Evolutionary conservation across 2,888 invertebrate genomes (phyloP).

Genomic region (Microctonus hyperodae): DNA sequence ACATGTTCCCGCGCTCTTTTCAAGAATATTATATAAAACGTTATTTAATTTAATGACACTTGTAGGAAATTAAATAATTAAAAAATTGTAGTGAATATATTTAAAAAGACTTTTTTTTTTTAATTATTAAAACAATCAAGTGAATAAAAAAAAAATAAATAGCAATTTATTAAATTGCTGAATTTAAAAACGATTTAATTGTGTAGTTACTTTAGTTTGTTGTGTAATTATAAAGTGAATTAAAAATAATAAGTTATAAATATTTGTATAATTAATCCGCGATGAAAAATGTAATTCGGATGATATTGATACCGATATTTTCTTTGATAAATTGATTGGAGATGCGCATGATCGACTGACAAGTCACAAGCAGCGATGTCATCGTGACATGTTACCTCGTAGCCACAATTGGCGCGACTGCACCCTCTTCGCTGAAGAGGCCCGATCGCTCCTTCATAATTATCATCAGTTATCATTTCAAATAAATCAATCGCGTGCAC

Average conservation of each 20-base stretch:
- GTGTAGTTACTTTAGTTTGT: neutral
- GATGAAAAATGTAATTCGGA: neutral
- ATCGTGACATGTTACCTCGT: conserved; percentile 60
- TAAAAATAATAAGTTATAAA: neutral
- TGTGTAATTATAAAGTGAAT: neutral
- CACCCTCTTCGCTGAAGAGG: conserved; percentile 48
- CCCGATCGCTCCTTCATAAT: conserved; percentile 31
- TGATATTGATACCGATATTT: neutral
- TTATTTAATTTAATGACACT: conserved; percentile 8
- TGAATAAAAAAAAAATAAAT: neutral
- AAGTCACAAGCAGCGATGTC: conserved; percentile 47
- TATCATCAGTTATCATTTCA: conserved; percentile 32
- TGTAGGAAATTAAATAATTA: conserved; percentile 21
- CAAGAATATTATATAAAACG: neutral
- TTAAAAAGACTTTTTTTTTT: neutral
- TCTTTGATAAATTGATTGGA: neutral
- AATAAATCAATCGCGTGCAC: conserved; percentile 25
- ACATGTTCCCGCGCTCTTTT: conserved; percentile 16
- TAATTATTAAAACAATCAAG: neutral
- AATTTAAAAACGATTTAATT: neutral
- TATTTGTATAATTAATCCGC: neutral
- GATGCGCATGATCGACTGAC: neutral
- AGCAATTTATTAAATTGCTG: neutral
- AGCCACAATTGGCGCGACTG: conserved; percentile 54
- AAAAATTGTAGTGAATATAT: neutral